phyloP scores from a whole-genome alignment of 30 jellyfish, hydroid and myxozoan species.

The Aurelia coerulea region DNA sequence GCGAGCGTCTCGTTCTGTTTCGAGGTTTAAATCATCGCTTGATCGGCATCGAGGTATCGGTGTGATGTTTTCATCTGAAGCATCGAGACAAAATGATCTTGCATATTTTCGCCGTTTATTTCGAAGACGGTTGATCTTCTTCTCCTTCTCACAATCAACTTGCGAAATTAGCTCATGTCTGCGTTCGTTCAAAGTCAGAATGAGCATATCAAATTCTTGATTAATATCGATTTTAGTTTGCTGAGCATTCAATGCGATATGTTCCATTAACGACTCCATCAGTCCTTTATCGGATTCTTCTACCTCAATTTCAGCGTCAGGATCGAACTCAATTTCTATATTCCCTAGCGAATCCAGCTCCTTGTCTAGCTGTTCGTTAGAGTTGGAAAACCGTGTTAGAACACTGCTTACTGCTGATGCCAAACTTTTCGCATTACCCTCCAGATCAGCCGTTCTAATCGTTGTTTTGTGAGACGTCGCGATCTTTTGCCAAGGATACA shows the following conservation, averaged over 20 bases:
- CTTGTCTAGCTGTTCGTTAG: slow-evolving; percentile 1
- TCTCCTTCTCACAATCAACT: slow-evolving; percentile 47
- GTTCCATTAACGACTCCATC: slow-evolving; percentile 65
- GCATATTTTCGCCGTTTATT: slow-evolving; percentile 52
- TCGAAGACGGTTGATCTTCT: slow-evolving; percentile 61
- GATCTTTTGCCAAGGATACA: slow-evolving; percentile 59
- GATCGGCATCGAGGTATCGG: slow-evolving; percentile 23
- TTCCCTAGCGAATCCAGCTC: slow-evolving; percentile 44
- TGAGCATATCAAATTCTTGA: slow-evolving; percentile 45
- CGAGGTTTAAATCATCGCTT: slow-evolving; percentile 47
- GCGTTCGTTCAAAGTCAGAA: slow-evolving; percentile 45
- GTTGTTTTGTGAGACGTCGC: not conserved
- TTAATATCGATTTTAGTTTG: slow-evolving; percentile 11
- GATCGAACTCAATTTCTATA: slow-evolving; percentile 37
- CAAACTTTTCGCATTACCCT: not conserved
- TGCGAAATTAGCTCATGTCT: slow-evolving; percentile 46
- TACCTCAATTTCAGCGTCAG: slow-evolving; percentile 36
- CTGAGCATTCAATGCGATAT: slow-evolving; percentile 50
- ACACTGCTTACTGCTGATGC: slow-evolving; percentile 39
- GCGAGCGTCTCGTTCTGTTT: slow-evolving; percentile 70
- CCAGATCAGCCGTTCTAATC: not conserved
- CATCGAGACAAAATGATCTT: slow-evolving; percentile 42
- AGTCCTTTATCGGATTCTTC: slow-evolving; percentile 56
- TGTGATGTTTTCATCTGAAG: slow-evolving; percentile 2
- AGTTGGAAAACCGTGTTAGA: slow-evolving; percentile 29